These are phyloP conservation scores for Athalia rosae DNA, from an alignment of 2,888 invertebrate genomes.

Conservation along the genomic window DNA sequence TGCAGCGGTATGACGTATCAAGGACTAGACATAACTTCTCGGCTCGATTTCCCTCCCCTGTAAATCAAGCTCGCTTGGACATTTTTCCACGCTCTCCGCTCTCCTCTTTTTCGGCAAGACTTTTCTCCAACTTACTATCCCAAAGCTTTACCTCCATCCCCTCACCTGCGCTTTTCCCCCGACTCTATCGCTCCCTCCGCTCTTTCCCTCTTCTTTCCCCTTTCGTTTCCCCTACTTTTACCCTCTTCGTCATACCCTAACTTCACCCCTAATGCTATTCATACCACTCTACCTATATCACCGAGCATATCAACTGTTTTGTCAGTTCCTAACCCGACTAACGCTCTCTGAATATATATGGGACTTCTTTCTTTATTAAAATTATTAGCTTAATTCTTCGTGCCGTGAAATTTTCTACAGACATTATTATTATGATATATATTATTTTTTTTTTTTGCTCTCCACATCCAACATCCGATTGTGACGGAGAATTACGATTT, in stretches of 20 bases:
- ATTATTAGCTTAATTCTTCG: slow-evolving; percentile 48
- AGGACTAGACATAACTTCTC: slow-evolving; percentile 45
- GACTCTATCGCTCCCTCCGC: slow-evolving; percentile 41
- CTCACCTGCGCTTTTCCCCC: slow-evolving; percentile 9
- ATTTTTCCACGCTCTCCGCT: slow-evolving; percentile 58
- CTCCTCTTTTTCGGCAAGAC: slow-evolving; percentile 55
- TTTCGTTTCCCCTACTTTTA: slow-evolving; percentile 47
- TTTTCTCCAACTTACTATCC: slow-evolving; percentile 50
- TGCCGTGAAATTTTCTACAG: not conserved
- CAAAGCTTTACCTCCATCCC: slow-evolving; percentile 1
- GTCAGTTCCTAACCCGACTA: slow-evolving; percentile 64
- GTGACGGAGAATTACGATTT: no score
- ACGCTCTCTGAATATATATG: slow-evolving; percentile 62
- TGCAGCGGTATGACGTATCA: slow-evolving; percentile 53
- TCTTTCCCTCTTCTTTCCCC: slow-evolving; percentile 48
- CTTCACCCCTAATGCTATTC: slow-evolving; percentile 42
- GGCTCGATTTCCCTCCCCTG: slow-evolving; percentile 64
- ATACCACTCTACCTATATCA: slow-evolving; percentile 63
- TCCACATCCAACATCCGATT: no score
- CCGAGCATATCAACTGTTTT: slow-evolving; percentile 70
- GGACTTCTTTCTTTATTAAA: slow-evolving; percentile 66
- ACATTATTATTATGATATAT: no score
- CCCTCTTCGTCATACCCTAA: slow-evolving; percentile 54
- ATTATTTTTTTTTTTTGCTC: no score
- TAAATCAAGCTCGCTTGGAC: slow-evolving; percentile 68